phyloP scores from a whole-genome alignment of 2,888 invertebrate species.

The Tipula helvola region DNA sequence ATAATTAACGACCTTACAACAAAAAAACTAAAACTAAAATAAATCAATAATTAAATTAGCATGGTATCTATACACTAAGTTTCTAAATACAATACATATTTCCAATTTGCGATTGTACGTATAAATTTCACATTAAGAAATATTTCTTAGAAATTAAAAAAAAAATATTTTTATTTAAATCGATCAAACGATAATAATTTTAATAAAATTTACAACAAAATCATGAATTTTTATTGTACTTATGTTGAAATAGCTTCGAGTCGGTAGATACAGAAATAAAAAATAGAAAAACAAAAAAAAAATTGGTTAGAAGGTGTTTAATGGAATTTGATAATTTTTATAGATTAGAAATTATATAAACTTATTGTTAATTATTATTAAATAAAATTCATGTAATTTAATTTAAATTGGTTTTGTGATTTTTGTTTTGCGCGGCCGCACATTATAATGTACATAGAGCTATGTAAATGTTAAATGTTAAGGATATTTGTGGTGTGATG shows the following conservation, averaged over 20 bases:
- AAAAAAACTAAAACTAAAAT: background rate
- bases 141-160: background rate
- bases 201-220: background rate
- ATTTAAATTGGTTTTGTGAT: background rate
- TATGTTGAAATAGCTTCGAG: background rate
- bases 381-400: background rate
- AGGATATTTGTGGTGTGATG: background rate
- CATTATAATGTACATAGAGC: no score
- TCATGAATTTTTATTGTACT: background rate
- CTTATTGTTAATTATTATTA: background rate
- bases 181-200: background rate
- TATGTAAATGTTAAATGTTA: background rate
- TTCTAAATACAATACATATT: background rate
- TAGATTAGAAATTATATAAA: background rate
- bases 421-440: background rate
- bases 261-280: background rate
- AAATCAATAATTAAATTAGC: background rate
- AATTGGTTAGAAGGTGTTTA: background rate
- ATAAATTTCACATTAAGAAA: background rate
- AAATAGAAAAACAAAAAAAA: background rate
- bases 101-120: background rate
- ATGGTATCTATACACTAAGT: background rate
- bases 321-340: background rate
- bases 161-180: background rate
- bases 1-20: background rate